Evolutionary conservation across 1,140 invertebrate species (phyloP), one percentile per base, ranked within the genome.

Genomic region (Temnothorax nylanderi): DNA sequence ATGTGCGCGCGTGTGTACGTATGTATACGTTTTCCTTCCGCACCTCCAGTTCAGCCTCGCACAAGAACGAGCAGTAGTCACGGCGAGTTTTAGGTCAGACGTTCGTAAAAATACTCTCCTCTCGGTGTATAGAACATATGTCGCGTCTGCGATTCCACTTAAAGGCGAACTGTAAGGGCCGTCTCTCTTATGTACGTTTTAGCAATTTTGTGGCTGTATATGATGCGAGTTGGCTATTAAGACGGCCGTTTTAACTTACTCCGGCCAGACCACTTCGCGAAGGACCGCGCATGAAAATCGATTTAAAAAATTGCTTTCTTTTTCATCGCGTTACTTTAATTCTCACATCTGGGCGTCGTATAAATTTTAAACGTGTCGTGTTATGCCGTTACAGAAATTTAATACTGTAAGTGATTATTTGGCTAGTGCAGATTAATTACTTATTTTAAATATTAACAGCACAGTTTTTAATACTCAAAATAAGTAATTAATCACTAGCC

Each of bases 61-160:
- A 49, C 76, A 77, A 89, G 67, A 87, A 84, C 65, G 84, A 54
- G 58, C 76, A 75, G 60, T 60, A 80, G 86, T 89, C 62, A 67
- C 62, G 88, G 69, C 84, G 77, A 58, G 78, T 85, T 90, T 89
- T 65, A 85, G 85, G 88, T 90, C 89, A 85, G 88, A 87, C 89
- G 80, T 90, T 87, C 58, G 80, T 85, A 85, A 87, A 90, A 90
- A 87, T 89, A 87, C 81, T 89, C 65, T 78, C n/a, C 51, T 47
- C 47, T 49, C 54, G 26, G n/a, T 47, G 21, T 51, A 77, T 18
- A 47, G 64, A 69, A 67, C 82, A 84, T 26, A 26, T 72, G 75
- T 75, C 69, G 82, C 58, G 77, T 89, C 34, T 82, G 62, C 62
- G 76, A 89, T 90, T 76, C 88, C 49, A 84, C 77, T 89, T 90